These are phyloP conservation scores for Picus viridis DNA, from an alignment of 2,797 vertebrate genomes.

Conservation along the genomic window DNA sequence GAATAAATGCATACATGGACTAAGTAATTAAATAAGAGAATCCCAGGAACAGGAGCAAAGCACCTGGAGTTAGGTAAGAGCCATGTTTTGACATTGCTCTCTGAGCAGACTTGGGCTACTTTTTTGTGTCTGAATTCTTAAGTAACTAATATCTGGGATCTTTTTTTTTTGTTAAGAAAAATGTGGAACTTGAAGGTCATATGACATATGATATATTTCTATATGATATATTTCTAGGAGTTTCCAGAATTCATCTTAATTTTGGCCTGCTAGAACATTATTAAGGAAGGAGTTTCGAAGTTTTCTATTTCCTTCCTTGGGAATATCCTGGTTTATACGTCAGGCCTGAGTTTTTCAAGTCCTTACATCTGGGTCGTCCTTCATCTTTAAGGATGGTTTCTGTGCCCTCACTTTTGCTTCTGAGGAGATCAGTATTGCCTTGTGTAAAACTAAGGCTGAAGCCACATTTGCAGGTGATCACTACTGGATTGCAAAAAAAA, in stretches of 20 bases:
- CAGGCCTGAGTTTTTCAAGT: not conserved
- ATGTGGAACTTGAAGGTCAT: not conserved
- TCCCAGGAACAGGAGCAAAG: conserved; percentile 33
- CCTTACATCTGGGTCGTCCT: not conserved
- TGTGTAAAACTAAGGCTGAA: conserved; percentile 1
- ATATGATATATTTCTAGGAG: not conserved
- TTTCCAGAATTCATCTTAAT: not conserved
- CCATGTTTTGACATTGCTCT: conserved; percentile 21
- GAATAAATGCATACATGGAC: conserved; percentile 54
- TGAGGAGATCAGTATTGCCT: not conserved
- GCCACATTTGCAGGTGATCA: conserved; percentile 22
- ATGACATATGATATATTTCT: not conserved
- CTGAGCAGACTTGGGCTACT: conserved; percentile 30
- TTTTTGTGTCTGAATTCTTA: conserved; percentile 49
- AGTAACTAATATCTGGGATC: not conserved
- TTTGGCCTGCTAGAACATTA: not conserved
- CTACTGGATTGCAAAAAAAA: conserved; percentile 22
- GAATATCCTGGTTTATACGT: not conserved
- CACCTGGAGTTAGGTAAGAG: conserved; percentile 47
- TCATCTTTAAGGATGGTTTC: not conserved
- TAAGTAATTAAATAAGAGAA: conserved; percentile 54
- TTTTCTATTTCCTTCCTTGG: not conserved
- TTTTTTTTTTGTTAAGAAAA: not conserved
- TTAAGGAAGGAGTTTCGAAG: not conserved
- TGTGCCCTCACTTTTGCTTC: not conserved